Base-by-base conservation (phyloP, 2,888 invertebrate genomes). In the Drosophila merina region DNA sequence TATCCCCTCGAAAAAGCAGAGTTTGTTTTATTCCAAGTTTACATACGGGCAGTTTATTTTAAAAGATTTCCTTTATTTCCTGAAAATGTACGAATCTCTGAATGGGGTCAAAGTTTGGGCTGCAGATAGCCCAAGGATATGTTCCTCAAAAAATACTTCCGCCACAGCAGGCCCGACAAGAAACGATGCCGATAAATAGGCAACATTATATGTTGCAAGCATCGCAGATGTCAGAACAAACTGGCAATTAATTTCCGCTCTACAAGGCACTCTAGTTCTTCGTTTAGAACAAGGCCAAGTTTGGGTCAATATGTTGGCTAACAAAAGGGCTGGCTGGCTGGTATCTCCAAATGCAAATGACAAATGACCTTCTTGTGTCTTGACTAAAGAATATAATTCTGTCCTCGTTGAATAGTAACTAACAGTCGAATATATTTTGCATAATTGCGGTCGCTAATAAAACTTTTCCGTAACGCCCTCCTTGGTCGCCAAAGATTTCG, bases 191-290 rank as follows among this genome's bases (percentile, higher is more conserved):
- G 49, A 51, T 68, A 45, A 55, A 40, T 59, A 52, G 63, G 38
- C 45, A 40, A 40, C 12, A 8, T 12, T 25, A 42, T 36, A 47
- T 7, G 40, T 47, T 31, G 30, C 45, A 55, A 50, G 64, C 58
- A 55, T 48, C 79, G 60, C 86, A 82, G 74, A 68, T 86, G 81
- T 69, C 72, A 50, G 57, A 64, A 79, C 77, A 79, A 56, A 64
- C 56, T 57, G 75, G 80, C 84, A 86, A 82, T 82, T 82, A 86
- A 83, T 86, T 82, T 82, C 80, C 86, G 77, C 68, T 58, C 57
- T 57, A 86, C 86, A 83, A 86, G 48, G 48, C 71, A 50, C 72
- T 20, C 50, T 42, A 49, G 57, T 48, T 36, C 59, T 36, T 68
- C 28, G 42, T 28, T 47, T 42, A 55, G 44, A 49, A 30, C 20